These are phyloP conservation scores for Epistrophe grossulariae DNA, from an alignment of 2,888 invertebrate species.

Conservation along the genomic window DNA sequence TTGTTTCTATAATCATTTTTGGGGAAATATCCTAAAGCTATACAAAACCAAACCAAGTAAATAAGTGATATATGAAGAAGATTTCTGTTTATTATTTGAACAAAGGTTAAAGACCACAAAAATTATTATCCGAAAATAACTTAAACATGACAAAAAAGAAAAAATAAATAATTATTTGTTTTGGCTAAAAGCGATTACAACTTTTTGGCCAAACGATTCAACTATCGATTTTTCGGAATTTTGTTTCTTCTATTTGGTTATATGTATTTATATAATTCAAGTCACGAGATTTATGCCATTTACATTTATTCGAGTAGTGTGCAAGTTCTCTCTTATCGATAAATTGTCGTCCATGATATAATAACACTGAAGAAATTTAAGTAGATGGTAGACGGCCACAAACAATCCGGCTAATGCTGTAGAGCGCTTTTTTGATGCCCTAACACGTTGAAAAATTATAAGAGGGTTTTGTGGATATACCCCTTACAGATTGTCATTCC, in stretches of 20 bases:
- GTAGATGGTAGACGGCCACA: no score
- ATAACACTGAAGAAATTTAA: no score
- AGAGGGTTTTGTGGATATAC: no score
- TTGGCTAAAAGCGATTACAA: constrained; percentile 22
- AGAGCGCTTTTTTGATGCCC: no score
- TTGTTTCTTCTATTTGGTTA: neutral
- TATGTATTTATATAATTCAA: neutral
- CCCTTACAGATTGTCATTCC: no score
- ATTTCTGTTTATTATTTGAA: constrained; percentile 28
- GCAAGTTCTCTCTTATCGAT: no score
- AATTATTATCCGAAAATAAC: constrained; percentile 22
- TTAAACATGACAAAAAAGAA: neutral
- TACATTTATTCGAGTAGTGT: neutral
- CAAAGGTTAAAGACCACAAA: constrained; percentile 17
- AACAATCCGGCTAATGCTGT: no score
- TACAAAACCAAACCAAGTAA: neutral
- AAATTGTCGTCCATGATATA: no score
- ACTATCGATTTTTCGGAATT: constrained; percentile 7
- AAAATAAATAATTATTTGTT: neutral
- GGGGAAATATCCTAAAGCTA: constrained; percentile 1
- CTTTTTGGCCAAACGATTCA: neutral
- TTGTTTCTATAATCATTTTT: constrained; percentile 23
- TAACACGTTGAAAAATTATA: no score
- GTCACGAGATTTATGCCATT: neutral
- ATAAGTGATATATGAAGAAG: constrained; percentile 3